Percentiles rank a stretch among this genome's conserved stretches.
Evolutionary conservation across 2,797 vertebrate species (phyloP).

Genomic region (Neoniphon sammara): DNA sequence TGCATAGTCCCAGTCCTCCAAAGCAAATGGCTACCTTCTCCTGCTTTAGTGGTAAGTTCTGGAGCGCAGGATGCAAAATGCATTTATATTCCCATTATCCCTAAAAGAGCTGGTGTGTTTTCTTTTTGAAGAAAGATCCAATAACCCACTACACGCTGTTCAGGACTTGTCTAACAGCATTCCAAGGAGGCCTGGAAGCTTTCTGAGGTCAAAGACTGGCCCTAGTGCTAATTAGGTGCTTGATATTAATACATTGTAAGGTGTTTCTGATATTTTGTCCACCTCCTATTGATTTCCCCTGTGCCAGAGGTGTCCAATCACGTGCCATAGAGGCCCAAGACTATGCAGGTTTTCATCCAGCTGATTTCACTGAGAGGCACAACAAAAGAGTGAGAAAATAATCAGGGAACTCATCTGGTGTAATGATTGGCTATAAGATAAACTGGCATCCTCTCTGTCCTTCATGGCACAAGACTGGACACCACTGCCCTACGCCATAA

Average conservation of each 20-base stretch:
- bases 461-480: too few relatives aligned
- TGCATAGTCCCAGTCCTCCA: slow-evolving; percentile 15
- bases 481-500: too few relatives aligned
- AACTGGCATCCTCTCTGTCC: too few relatives aligned
- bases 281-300: too few relatives aligned
- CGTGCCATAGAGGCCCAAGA: too few relatives aligned
- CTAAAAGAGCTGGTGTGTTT: slow-evolving; percentile 34
- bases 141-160: slow-evolving; percentile 16
- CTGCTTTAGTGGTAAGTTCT: slow-evolving; percentile 32
- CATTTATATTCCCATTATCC: slow-evolving; percentile 19
- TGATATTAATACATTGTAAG: slow-evolving; percentile 4
- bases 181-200: slow-evolving; percentile 22
- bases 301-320: too few relatives aligned
- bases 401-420: too few relatives aligned
- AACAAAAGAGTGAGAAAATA: too few relatives aligned
- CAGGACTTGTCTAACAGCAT: slow-evolving; percentile 34
- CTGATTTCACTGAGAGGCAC: too few relatives aligned
- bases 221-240: neutral
- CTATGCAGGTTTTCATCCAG: too few relatives aligned
- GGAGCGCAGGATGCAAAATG: slow-evolving; percentile 18
- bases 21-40: neutral
- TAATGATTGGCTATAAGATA: too few relatives aligned
- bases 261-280: neutral
- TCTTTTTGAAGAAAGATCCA: slow-evolving; percentile 20
- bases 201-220: slow-evolving; percentile 2